Base-by-base conservation (phyloP, 2,113 vertebrate species). In the Equus quagga region DNA sequence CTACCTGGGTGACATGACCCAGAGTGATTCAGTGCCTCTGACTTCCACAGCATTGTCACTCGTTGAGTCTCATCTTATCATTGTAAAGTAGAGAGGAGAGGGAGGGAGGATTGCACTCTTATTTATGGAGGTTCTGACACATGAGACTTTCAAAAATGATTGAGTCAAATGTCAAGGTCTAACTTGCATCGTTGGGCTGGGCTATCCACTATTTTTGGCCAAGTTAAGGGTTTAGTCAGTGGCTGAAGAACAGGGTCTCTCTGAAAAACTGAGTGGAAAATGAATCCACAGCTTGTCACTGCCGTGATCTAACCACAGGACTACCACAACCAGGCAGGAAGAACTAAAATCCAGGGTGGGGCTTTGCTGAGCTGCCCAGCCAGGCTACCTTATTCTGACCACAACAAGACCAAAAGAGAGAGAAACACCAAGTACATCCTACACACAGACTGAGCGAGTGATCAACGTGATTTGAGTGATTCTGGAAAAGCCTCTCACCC, bases 241-340 rank as follows among this genome's bases (percentile, higher is more conserved):
- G 73, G 19, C 65, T 85, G 21, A 86, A 70, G 86, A 91, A 72
- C 19, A 76, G 33, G 46, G 51, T 49, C 70, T 91, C 13, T 93
- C 7, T 88, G 76, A 91, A 93, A 93, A 93, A 26, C 56, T 62
- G 76, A 64, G 36, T 62, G 23, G 54, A 86, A 84, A 82, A 90
- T 26, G 33, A 82, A 94, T 82, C 60, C 28, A 60, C 18, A 62
- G 12, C 3, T 23, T 62, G 19, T 85, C 54, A 56, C n/a, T 41
- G 58, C 19, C 6, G 8, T 28, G 67, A 79, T 51, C 49, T 89
- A 92, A 85, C 58, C 81, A 89, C 1, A 14, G 31, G 41, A 46
- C 64, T 54, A 51, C 46, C 33, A 49, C 28, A 26, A 58, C 41
- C 28, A 96, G 41, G 51, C 7, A 85, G 72, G 56, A 60, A 67